These are phyloP conservation scores for Spatulosminthurus flaviceps DNA, from an alignment of 2,888 invertebrate species.

Conservation along the genomic window DNA sequence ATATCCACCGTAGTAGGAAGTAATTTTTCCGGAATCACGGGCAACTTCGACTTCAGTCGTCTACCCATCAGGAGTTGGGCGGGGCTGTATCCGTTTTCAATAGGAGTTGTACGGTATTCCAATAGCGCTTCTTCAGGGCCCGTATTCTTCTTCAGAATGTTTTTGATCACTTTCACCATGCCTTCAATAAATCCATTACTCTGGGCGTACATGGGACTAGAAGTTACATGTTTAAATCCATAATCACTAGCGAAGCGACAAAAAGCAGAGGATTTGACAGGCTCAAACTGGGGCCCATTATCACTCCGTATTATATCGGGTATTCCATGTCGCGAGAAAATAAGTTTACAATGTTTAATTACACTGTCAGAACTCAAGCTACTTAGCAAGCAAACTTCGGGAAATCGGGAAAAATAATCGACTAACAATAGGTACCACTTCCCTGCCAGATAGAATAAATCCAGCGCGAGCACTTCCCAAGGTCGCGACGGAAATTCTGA, in stretches of 20 bases:
- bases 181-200: conserved; percentile 59
- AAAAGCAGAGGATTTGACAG: conserved; percentile 45
- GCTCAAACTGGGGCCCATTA: conserved; percentile 58
- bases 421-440: conserved; percentile 57
- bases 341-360: conserved; percentile 48
- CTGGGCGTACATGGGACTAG: conserved; percentile 57
- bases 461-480: conserved; percentile 61
- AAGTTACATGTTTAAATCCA: conserved; percentile 53
- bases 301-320: conserved; percentile 57
- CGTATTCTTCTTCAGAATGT: not conserved
- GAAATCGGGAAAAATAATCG: conserved; percentile 60
- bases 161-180: conserved; percentile 58
- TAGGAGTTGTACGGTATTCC: not conserved
- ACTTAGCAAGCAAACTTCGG: conserved; percentile 52
- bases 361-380: conserved; percentile 37
- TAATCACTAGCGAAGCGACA: conserved; percentile 53
- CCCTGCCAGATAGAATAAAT: conserved; percentile 55
- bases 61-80: no score
- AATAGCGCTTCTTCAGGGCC: not conserved
- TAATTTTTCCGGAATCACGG: no score
- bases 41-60: no score
- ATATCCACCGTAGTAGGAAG: no score
- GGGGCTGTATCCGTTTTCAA: not conserved
- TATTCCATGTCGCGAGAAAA: conserved; percentile 60
- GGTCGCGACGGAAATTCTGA: conserved; percentile 55